Evolutionary conservation across 2,113 vertebrate genomes (phyloP).

Genomic region (Ophthalmolycus amberensis): DNA sequence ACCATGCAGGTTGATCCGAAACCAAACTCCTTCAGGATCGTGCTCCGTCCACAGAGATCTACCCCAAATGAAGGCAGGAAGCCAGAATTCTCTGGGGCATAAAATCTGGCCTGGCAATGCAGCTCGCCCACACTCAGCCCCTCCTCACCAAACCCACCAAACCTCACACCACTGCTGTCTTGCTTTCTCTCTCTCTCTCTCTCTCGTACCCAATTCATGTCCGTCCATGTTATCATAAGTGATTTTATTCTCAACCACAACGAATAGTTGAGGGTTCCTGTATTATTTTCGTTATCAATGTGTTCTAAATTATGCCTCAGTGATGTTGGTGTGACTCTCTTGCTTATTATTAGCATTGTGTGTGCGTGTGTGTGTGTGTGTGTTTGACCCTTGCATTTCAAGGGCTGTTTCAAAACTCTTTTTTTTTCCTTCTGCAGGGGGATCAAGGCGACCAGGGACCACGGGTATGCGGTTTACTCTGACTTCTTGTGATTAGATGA

Average conservation of each 20-base stretch:
- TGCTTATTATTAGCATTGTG: slow-evolving; percentile 31
- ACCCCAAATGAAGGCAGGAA: slow-evolving; percentile 28
- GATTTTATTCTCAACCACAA: slow-evolving; percentile 73
- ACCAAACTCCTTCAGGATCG: slow-evolving; percentile 31
- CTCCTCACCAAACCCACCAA: slow-evolving; percentile 57
- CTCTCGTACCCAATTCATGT: slow-evolving; percentile 58
- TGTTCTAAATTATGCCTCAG: slow-evolving; percentile 67
- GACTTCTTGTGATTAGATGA: slow-evolving; percentile 69
- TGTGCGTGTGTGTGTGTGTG: slow-evolving; percentile 1
- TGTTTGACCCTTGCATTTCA: slow-evolving; percentile 35
- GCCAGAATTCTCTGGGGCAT: slow-evolving; percentile 62
- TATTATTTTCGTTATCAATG: slow-evolving; percentile 72
- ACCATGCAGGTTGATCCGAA: slow-evolving; percentile 38
- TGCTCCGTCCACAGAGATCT: slow-evolving; percentile 21
- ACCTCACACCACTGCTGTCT: slow-evolving; percentile 54
- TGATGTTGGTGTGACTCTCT: slow-evolving; percentile 52
- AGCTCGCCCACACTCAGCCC: slow-evolving; percentile 22
- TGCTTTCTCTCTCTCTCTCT: not conserved
- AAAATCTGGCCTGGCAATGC: slow-evolving; percentile 55
- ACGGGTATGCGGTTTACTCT: slow-evolving; percentile 89
- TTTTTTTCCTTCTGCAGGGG: slow-evolving; percentile 88
- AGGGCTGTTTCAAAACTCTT: slow-evolving; percentile 41
- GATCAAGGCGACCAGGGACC: slow-evolving; percentile 99
- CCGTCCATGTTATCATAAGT: slow-evolving; percentile 80
- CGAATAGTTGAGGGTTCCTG: slow-evolving; percentile 73